These are phyloP conservation scores for Acrocephalus arundinaceus DNA, from an alignment of 2,113 vertebrate genomes.

Conservation along the genomic window DNA sequence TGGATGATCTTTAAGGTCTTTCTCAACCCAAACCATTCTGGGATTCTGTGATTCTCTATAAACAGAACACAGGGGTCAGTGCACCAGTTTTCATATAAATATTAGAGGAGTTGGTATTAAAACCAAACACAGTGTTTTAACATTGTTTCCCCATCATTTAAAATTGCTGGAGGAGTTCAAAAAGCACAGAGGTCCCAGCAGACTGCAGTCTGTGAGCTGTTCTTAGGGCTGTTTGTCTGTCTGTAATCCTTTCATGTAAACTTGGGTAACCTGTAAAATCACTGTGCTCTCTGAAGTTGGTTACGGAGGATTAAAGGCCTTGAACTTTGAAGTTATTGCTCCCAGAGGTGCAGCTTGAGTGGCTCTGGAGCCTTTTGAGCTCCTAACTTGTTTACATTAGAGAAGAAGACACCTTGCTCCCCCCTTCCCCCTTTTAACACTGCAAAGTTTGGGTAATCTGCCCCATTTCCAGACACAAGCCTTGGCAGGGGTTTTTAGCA, in stretches of 20 bases:
- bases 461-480: neutral
- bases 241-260: neutral
- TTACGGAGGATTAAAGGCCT: neutral
- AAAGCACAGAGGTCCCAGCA: neutral
- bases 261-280: neutral
- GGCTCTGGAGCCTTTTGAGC: neutral
- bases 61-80: neutral
- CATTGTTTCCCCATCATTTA: neutral
- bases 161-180: neutral
- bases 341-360: neutral
- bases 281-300: neutral
- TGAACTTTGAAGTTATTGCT: slow-evolving; percentile 7
- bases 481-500: neutral
- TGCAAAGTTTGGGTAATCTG: neutral
- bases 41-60: neutral
- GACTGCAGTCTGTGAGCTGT: neutral
- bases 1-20: neutral
- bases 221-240: neutral
- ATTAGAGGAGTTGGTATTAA: neutral
- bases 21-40: neutral
- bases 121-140: neutral
- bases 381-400: neutral
- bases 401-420: neutral
- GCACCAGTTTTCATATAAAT: neutral
- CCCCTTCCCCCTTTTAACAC: neutral